These are phyloP conservation scores for Tympanoctomys barrerae DNA, from an alignment of 2,797 vertebrate species.

Conservation along the genomic window DNA sequence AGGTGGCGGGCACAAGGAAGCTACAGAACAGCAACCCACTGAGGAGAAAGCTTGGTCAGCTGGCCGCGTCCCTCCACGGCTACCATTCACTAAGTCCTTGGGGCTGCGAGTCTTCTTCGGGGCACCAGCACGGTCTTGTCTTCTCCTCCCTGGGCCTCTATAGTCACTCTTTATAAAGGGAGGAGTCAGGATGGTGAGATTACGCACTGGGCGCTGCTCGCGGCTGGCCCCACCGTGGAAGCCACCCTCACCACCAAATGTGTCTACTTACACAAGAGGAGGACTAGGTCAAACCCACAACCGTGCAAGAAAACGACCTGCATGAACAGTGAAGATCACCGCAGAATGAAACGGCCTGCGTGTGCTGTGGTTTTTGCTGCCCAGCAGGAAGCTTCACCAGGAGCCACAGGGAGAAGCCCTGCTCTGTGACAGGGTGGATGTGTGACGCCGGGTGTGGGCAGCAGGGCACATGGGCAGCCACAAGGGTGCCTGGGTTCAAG, in stretches of 20 bases:
- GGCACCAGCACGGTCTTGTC: background rate
- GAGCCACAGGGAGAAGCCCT: background rate
- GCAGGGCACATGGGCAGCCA: background rate
- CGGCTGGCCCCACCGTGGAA: background rate
- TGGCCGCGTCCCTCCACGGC: background rate
- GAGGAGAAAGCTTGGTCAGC: background rate
- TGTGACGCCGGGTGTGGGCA: background rate
- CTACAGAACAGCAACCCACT: background rate
- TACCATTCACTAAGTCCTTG: background rate
- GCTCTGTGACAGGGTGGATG: background rate
- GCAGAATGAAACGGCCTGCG: background rate
- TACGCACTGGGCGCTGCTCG: fast-evolving
- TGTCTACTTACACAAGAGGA: background rate
- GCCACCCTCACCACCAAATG: background rate
- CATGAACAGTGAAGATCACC: background rate
- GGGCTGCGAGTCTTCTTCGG: background rate
- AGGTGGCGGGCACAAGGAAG: background rate
- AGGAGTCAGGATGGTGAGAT: background rate
- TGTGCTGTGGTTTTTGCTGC: background rate
- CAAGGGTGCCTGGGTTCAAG: background rate
- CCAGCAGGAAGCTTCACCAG: background rate
- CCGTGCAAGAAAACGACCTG: background rate
- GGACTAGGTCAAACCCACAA: background rate
- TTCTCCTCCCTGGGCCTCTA: background rate
- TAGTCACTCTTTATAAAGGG: background rate